Conservation (phyloP, 2,888 invertebrate species). For the Dicyrtomina minuta region DNA sequence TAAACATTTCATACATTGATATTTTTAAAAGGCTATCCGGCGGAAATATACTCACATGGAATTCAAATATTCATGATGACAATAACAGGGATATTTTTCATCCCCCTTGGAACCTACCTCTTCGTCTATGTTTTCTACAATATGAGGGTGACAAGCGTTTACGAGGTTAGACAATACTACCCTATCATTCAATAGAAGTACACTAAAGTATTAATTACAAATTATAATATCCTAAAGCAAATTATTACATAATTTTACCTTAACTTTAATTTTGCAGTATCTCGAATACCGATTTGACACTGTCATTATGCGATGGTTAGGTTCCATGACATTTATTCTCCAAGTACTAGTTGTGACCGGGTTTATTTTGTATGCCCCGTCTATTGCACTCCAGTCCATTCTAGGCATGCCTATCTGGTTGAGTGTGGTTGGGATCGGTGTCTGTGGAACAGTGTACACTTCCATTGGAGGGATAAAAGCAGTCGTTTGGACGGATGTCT, state of each 20-base stretch:
- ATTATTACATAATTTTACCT: conserved; percentile 31
- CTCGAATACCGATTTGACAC: conserved; percentile 50
- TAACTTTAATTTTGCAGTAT: conserved; percentile 44
- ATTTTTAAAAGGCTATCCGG: conserved; percentile 48
- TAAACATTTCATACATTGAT: no score
- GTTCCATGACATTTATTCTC: conserved; percentile 50
- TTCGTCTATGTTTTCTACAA: conserved; percentile 46
- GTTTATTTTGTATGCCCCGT: conserved; percentile 50
- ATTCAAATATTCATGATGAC: conserved; percentile 43
- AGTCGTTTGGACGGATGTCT: conserved; percentile 38
- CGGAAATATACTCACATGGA: conserved; percentile 45
- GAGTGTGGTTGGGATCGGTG: conserved; percentile 49
- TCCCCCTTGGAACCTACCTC: conserved; percentile 41
- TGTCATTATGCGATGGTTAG: conserved; percentile 43
- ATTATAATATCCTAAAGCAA: not conserved
- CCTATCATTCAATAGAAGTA: no score
- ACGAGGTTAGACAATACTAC: conserved; percentile 45
- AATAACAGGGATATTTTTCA: conserved; percentile 34
- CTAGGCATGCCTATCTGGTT: conserved; percentile 51
- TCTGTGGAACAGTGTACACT: conserved; percentile 52
- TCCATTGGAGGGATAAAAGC: conserved; percentile 43
- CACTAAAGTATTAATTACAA: no score
- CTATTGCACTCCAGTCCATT: conserved; percentile 50
- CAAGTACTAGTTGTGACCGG: conserved; percentile 52
- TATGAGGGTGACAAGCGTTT: conserved; percentile 44